phyloP scores from a whole-genome alignment of 2,888 invertebrate species.

The Spilarctia lutea region DNA sequence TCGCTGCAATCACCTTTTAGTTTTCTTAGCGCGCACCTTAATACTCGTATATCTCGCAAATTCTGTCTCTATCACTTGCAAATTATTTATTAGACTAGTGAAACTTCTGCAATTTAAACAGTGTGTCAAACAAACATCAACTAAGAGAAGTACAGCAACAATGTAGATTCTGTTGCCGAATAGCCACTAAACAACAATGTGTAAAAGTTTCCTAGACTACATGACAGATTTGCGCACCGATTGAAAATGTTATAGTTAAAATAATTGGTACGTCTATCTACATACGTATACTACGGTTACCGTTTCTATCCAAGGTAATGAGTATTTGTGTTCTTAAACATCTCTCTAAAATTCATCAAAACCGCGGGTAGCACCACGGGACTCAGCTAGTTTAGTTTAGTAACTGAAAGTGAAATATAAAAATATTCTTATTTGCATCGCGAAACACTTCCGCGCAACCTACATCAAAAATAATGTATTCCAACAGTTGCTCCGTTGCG shows the following conservation, averaged over 20 bases:
- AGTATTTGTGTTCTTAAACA: no score
- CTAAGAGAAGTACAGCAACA: neutral
- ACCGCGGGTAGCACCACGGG: no score
- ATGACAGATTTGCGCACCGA: conserved; percentile 17
- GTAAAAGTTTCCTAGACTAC: conserved; percentile 5
- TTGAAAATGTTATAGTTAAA: conserved; percentile 13
- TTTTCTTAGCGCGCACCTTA: neutral
- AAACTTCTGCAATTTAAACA: neutral
- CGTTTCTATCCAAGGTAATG: no score
- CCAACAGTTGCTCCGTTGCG: conserved; percentile 35
- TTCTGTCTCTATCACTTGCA: neutral
- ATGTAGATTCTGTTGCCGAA: conserved; percentile 9
- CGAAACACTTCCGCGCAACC: conserved; percentile 40
- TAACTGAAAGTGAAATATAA: conserved; percentile 45
- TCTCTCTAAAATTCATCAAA: no score
- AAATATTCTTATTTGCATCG: conserved; percentile 48
- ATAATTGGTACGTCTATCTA: neutral
- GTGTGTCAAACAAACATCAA: neutral
- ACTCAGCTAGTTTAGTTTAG: neutral
- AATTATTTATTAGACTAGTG: neutral
- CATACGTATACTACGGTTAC: neutral
- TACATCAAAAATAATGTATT: conserved; percentile 50
- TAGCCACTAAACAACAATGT: conserved; percentile 15
- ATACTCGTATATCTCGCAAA: neutral
- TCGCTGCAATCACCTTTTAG: neutral